These are phyloP conservation scores for Potamarius usumacintae DNA, from an alignment of 2,113 vertebrate genomes.

Conservation along the genomic window DNA sequence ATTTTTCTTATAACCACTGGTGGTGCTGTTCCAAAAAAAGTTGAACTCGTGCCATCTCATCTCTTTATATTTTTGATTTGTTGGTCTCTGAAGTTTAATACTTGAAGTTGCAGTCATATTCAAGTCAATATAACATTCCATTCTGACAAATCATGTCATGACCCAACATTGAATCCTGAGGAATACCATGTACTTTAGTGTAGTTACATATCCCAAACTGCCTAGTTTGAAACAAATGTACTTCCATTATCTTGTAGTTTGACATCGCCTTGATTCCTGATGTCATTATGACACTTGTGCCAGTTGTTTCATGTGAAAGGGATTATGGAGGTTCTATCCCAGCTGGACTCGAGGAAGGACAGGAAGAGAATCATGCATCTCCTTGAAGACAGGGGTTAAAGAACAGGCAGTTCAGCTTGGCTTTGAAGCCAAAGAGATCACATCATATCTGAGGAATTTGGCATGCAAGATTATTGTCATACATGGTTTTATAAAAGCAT, in stretches of 20 bases:
- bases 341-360: not conserved
- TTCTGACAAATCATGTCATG: not conserved
- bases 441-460: conserved; percentile 84
- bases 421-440: conserved; percentile 72
- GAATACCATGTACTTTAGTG: not conserved
- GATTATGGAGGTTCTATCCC: not conserved
- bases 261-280: not conserved
- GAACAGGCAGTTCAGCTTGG: conserved; percentile 69
- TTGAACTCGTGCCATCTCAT: not conserved
- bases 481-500: conserved; percentile 8
- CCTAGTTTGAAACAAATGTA: not conserved
- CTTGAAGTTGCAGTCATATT: not conserved
- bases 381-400: conserved; percentile 60
- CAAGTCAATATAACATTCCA: not conserved
- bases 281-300: not conserved
- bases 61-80: not conserved
- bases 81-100: not conserved
- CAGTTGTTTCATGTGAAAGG: not conserved
- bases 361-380: not conserved
- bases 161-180: not conserved
- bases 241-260: not conserved
- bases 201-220: not conserved
- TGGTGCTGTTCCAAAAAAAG: not conserved
- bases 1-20: not conserved
- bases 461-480: conserved; percentile 54